Evolutionary conservation across 1,140 invertebrate species (phyloP).

Genomic region (Diploscapter pachys): DNA sequence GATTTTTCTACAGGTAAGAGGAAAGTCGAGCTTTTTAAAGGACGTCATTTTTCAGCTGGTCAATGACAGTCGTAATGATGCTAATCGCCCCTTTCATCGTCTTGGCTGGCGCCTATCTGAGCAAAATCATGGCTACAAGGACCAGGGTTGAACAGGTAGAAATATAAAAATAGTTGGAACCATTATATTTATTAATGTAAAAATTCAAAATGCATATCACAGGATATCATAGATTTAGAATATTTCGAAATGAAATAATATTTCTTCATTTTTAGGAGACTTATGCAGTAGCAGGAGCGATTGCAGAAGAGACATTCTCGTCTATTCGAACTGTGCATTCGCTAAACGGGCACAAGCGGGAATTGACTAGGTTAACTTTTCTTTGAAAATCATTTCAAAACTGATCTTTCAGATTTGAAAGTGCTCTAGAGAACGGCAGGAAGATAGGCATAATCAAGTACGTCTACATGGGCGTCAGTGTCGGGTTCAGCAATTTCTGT

Average conservation of each 20-base stretch:
- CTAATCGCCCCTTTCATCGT: slow-evolving; percentile 50
- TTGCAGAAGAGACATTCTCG: slow-evolving; percentile 77
- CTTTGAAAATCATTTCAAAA: slow-evolving; percentile 20
- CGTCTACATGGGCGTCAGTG: slow-evolving; percentile 54
- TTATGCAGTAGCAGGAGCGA: slow-evolving; percentile 73
- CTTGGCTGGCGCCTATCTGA: slow-evolving; percentile 48
- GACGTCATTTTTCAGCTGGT: slow-evolving; percentile 40
- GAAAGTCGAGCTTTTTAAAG: too few relatives aligned
- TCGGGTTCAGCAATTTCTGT: slow-evolving; percentile 46
- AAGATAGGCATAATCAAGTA: slow-evolving; percentile 53
- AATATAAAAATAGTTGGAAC: too few relatives aligned
- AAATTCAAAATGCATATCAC: too few relatives aligned
- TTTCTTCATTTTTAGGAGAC: slow-evolving; percentile 62
- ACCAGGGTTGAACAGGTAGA: slow-evolving; percentile 70
- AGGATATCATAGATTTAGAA: too few relatives aligned
- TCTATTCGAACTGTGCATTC: slow-evolving; percentile 76
- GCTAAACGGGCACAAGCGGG: slow-evolving; percentile 75
- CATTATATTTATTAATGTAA: too few relatives aligned
- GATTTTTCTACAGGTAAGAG: slow-evolving; percentile 46
- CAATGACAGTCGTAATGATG: slow-evolving; percentile 57
- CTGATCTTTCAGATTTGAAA: slow-evolving; percentile 49
- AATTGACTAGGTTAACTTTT: slow-evolving; percentile 60
- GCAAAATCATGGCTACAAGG: slow-evolving; percentile 47
- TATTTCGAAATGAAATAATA: too few relatives aligned
- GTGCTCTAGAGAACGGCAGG: slow-evolving; percentile 53